A percentile compares a stretch with the other conserved stretches of the same genome.
These are phyloP conservation scores for Diorhabda carinulata DNA, from an alignment of 1,140 invertebrate species.

Conservation along the genomic window DNA sequence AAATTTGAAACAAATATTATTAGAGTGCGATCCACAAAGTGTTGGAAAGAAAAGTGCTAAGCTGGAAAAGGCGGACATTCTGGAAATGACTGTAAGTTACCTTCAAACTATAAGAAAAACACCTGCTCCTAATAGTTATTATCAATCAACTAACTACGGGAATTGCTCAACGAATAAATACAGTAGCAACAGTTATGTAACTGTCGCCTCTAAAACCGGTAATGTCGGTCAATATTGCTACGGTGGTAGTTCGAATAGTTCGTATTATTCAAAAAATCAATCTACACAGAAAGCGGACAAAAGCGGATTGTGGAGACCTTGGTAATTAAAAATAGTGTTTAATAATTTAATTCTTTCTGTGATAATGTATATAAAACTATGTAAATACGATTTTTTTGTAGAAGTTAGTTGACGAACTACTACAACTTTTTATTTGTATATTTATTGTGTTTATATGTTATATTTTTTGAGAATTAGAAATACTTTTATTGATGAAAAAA, in stretches of 20 bases:
- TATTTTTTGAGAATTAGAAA: no score
- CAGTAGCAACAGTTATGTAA: background rate
- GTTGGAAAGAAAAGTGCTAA: slow-evolving; percentile 50
- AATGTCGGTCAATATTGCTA: background rate
- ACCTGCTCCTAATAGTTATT: background rate
- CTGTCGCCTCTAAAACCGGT: background rate
- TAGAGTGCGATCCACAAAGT: slow-evolving; percentile 50
- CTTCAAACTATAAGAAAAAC: slow-evolving; percentile 33
- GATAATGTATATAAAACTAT: no score
- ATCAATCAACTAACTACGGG: background rate
- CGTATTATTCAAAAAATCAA: background rate
- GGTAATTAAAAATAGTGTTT: background rate
- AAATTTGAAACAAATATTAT: slow-evolving; percentile 57
- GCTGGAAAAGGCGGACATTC: slow-evolving; percentile 64
- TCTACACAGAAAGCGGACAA: background rate
- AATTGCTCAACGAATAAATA: background rate
- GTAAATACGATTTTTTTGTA: no score
- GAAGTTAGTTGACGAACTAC: no score
- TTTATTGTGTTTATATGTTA: no score
- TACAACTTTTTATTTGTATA: no score
- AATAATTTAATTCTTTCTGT: no score
- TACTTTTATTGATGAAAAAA: no score
- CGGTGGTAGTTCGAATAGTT: background rate
- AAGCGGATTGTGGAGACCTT: background rate
- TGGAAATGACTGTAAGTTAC: slow-evolving; percentile 63